Evolutionary conservation across 2,797 vertebrate genomes (phyloP), one percentile per base, ranked within the genome.

Genomic region (Argentina silus): DNA sequence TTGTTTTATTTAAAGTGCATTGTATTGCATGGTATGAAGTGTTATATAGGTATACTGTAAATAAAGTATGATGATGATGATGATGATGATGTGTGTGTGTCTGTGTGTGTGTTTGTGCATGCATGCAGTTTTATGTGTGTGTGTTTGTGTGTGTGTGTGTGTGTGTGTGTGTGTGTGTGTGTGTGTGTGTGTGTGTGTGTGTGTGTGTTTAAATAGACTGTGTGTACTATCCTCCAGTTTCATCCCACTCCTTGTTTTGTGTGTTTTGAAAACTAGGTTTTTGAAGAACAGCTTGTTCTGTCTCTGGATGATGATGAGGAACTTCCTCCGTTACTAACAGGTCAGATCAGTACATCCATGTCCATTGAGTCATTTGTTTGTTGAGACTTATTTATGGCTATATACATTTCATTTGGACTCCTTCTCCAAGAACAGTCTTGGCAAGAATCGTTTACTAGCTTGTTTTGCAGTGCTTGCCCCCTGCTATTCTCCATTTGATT

Each of bases 241-340:
- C 3, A 57, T 61, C 9, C n/a, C 74, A 17, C 70, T 23, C 5
- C 2, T 6, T 36, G n/a, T 3, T 48, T 64, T 2, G 61, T 42
- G 21, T 75, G 19, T 72, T 69, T 66, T 84, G n/a, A 69, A 75
- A 67, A 3, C 50, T 78, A 94, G 93, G 90, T 92, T 78, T 93
- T 92, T 82, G 84, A 91, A 70, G 92, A 94, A 71, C 84, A 89
- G 67, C 87, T 92, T 10, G 83, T 91, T 68, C 89, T 93, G 55
- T 93, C 88, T 72, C 65, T 93, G 85, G 90, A 91, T 67, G 91
- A 92, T 1, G 86, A 89, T 0, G 81, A 89, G 0, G 83, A 89
- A 17, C 19, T 44, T 61, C 67, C 70, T 12, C 77, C 72, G 5
- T 81, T 78, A 51, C 56, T 80, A 77, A 74, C 79, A 68, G 91